Base-by-base conservation (phyloP, 2,888 invertebrate species). In the Caenorhabditis sp. region DNA sequence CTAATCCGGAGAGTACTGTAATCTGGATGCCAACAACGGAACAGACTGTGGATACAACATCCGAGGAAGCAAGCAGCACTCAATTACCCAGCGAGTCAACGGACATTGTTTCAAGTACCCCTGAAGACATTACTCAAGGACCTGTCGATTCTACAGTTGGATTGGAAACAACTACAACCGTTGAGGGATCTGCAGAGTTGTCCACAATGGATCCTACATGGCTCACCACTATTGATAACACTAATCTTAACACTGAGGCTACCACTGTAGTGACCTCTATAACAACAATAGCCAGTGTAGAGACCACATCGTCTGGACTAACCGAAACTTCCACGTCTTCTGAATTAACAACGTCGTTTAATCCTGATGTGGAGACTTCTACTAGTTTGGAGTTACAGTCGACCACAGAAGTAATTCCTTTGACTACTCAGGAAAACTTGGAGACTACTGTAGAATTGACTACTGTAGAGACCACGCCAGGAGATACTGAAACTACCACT, bases 151-250 rank as follows among this genome's bases (percentile, higher is more conserved):
- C 38, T 6, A 68, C 49, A 22, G n/a, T n/a, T n/a, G n/a, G n/a
- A n/a, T n/a, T 31, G 16, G 41, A 41, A 54, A 44, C 26, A 28
- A 47, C 59, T 3, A 54, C 70, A 31, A 35, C 51, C 22, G 26
- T 5, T 12, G 59, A 58, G 59, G 59, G 58, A 49, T 35, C 38
- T 0, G 22, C 14, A 1, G 38, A 38, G 6, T 28, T 49, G 0
- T 68, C 68, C 3, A 54, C 68, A 8, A 24, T 54, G 24, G 35
- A 72, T n/a, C 70, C 70, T 47, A 59, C 14, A n/a, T 59, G 19
- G 47, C 4, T 72, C 0, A 28, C 58, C 3, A 47, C 70, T 0
- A 58, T 31, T 44, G 59, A 47, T 28, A 70, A 54, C 41, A 24
- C 16, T n/a, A 10, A 35, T 4, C 22, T 35, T 22, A 38, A 7